Evolutionary conservation across 2,888 invertebrate species (phyloP), one percentile per base, ranked within the genome.

Genomic region (Drosophila villosipedis): DNA sequence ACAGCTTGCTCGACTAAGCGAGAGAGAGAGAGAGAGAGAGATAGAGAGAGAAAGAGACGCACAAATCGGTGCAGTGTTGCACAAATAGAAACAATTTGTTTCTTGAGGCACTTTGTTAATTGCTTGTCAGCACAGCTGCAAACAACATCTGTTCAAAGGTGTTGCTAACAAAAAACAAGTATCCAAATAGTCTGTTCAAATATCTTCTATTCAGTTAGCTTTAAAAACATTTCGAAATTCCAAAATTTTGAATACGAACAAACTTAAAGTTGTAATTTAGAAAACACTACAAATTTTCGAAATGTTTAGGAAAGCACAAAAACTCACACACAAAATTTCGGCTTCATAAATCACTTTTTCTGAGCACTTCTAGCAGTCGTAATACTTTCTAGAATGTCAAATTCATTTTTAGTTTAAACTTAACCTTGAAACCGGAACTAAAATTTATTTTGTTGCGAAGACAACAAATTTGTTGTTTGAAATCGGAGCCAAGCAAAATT

Each of bases 61-160:
- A 57, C 25, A 58, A 60, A 78, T 70, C 64, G 47, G 54, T 78
- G 80, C 60, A 53, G 55, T 47, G 57, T 68, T 76, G 75, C 76
- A 75, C 69, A 54, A 31, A 55, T 28, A 22, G 28, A 54, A 25
- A 19, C 43, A 41, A 30, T 41, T 39, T 47, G 9, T 43, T 16
- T 33, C 22, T 43, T 37, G 16, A 19, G 54, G 47, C 22, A 39
- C 31, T 19, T 54, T 47, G 7, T 55, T 31, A 54, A 52, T 43
- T 55, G 52, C 25, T 52, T 54, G 35, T 54, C 35, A 54, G 52
- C 63, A 49, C 54, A 65, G 65, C 65, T 50, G 30, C n/a, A 28
- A 67, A 57, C 53, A 64, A 49, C 55, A 73, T 73, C 73, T 55
- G 31, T 47, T 39, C 37, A 55, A 67, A 57, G 43, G 47, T 61